Evolutionary conservation across 2,113 vertebrate species (phyloP).

Genomic region (Gallinago media): DNA sequence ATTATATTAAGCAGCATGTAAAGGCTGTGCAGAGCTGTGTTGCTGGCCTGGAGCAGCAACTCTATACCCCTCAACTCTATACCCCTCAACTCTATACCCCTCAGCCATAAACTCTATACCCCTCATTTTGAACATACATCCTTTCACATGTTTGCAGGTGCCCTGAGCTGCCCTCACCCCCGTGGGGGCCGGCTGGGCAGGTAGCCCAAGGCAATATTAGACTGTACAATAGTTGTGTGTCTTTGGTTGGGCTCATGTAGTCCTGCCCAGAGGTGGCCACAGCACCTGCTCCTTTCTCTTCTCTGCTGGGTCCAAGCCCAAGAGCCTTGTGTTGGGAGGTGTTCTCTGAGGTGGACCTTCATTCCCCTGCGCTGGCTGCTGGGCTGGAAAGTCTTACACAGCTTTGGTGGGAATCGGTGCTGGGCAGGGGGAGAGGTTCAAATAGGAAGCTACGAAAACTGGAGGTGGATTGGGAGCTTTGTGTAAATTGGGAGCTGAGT

Average conservation of each 20-base stretch:
- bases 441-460: neutral
- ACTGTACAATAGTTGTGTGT: neutral
- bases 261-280: neutral
- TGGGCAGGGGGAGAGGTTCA: neutral
- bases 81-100: neutral
- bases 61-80: neutral
- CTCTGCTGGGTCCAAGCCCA: neutral
- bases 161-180: neutral
- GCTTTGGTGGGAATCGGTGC: neutral
- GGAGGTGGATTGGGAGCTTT: neutral
- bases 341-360: neutral
- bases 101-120: neutral
- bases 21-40: neutral
- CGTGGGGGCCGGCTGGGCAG: rapidly evolving
- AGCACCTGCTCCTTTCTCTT: neutral
- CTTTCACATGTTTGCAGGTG: rapidly evolving
- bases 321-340: neutral
- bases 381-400: neutral
- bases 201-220: neutral
- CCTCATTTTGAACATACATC: neutral
- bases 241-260: neutral
- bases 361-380: neutral
- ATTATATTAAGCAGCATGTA: conserved; percentile 41
- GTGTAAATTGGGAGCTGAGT: too few species aligned
- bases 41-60: neutral